phyloP scores from a whole-genome alignment of 2,888 invertebrate genomes.

The Spatulosminthurus flaviceps region DNA sequence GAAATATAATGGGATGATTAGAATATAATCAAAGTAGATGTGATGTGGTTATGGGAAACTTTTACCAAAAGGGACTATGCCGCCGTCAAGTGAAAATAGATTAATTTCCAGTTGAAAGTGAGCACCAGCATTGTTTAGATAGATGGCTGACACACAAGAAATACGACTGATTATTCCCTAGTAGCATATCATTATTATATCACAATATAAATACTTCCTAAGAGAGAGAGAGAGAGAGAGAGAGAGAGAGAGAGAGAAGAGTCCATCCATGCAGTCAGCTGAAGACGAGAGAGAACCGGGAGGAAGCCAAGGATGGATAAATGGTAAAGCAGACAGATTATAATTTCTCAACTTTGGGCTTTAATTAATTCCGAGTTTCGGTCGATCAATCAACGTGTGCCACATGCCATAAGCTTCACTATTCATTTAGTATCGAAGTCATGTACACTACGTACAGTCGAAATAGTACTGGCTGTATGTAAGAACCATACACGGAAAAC shows the following conservation, averaged over 20 bases:
- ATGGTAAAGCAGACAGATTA: constrained; percentile 41
- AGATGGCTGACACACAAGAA: constrained; percentile 16
- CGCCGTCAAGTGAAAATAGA: constrained; percentile 11
- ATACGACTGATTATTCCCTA: neutral
- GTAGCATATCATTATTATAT: neutral
- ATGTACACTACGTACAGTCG: neutral
- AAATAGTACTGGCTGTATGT: neutral
- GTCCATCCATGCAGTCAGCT: neutral
- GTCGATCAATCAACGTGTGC: constrained; percentile 48
- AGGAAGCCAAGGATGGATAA: constrained; percentile 24
- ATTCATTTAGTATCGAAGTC: constrained; percentile 18
- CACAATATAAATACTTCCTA: neutral
- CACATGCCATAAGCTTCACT: constrained; percentile 25
- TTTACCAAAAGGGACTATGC: neutral
- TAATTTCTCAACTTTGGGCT: constrained; percentile 52
- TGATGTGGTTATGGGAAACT: constrained; percentile 11
- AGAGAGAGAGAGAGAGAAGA: neutral
- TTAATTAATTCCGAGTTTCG: constrained; percentile 54
- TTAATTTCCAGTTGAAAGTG: constrained; percentile 25
- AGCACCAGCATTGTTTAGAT: constrained; percentile 16
- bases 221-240: neutral
- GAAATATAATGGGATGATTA: constrained; percentile 15
- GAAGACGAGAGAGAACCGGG: neutral
- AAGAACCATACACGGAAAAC: too few relatives aligned
- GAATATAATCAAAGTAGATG: constrained; percentile 18